Evolutionary conservation across 1,140 invertebrate genomes (phyloP), one percentile per base, ranked within the genome.

Genomic region (Eurytemora carolleeae): DNA sequence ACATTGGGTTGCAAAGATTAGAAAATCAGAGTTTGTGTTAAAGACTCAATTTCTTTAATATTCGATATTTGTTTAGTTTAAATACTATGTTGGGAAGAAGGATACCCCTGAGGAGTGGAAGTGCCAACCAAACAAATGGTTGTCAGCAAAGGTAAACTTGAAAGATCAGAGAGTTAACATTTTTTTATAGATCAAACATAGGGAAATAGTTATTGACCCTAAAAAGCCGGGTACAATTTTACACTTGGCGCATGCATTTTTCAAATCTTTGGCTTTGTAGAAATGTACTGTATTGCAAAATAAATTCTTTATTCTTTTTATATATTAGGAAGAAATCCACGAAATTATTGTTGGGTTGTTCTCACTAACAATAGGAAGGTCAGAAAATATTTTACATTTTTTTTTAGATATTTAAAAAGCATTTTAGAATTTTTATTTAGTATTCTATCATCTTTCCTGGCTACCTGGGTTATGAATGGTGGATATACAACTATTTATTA

Each of bases 121-220:
- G 71, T 80, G 82, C 64, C 83, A 85, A 66, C 82, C 82, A 0
- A 74, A 76, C 15, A 81, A 81, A 65, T 84, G 79, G 76, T 65
- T 84, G 1, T 71, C 77, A 0, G 77, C 78, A 1, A 77, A 82
- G 56, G 67, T 83, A 44, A 44, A 44, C n/a, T n/a, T n/a, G n/a
- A n/a, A n/a, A n/a, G n/a, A n/a, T n/a, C n/a, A n/a, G n/a, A n/a
- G n/a, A n/a, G n/a, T n/a, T n/a, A n/a, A n/a, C n/a, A n/a, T n/a
- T n/a, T n/a, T n/a, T n/a, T n/a, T n/a, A n/a, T n/a, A n/a, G n/a
- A n/a, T n/a, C n/a, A n/a, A n/a, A n/a, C n/a, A n/a, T n/a, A n/a
- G n/a, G n/a, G n/a, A n/a, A n/a, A n/a, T n/a, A n/a, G n/a, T n/a
- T n/a, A n/a, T n/a, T n/a, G n/a, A n/a, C n/a, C n/a, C n/a, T n/a